Percentiles rank a stretch among this genome's conserved stretches.
Evolutionary conservation across 2,888 invertebrate species (phyloP).

Genomic region (Hirtodrosophila trivittata): DNA sequence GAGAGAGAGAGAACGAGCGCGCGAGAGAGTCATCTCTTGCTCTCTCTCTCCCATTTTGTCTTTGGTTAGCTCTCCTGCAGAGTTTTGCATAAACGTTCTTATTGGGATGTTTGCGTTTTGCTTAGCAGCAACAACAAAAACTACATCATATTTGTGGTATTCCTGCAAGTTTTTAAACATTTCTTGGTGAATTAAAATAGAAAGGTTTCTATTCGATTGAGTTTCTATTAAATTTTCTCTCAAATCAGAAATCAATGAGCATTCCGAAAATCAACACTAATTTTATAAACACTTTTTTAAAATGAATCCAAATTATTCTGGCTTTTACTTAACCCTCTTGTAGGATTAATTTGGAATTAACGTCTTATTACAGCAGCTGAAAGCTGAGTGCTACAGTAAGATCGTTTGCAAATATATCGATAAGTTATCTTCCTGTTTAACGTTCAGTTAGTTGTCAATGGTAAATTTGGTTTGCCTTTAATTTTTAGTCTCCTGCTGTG

Average conservation of each 20-base stretch:
- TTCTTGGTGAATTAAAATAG: too few relatives aligned
- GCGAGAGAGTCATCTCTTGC: constrained; percentile 10
- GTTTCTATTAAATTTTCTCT: too few relatives aligned
- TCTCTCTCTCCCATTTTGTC: constrained; percentile 24
- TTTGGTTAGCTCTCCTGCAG: constrained; percentile 60
- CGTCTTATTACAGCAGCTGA: constrained; percentile 24
- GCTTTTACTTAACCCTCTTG: too few relatives aligned
- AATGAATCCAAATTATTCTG: too few relatives aligned
- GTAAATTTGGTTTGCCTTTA: constrained; percentile 7
- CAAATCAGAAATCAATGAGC: too few relatives aligned
- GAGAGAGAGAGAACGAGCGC: constrained; percentile 4
- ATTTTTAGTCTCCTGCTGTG: constrained; percentile 27
- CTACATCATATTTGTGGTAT: constrained; percentile 1
- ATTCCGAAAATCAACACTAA: too few relatives aligned
- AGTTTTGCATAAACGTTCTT: constrained; percentile 44
- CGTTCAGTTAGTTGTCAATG: constrained; percentile 16
- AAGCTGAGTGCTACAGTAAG: constrained; percentile 34
- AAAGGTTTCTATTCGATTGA: too few relatives aligned
- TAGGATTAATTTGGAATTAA: too few relatives aligned
- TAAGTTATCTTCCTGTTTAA: constrained; percentile 21
- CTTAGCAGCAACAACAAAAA: constrained; percentile 3
- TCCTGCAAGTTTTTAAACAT: constrained; percentile 5
- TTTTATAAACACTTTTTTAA: too few relatives aligned
- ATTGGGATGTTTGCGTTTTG: constrained; percentile 20
- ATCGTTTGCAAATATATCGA: constrained; percentile 32